Base-by-base conservation (phyloP, 2,797 vertebrate genomes). In the Hydrophis major region DNA sequence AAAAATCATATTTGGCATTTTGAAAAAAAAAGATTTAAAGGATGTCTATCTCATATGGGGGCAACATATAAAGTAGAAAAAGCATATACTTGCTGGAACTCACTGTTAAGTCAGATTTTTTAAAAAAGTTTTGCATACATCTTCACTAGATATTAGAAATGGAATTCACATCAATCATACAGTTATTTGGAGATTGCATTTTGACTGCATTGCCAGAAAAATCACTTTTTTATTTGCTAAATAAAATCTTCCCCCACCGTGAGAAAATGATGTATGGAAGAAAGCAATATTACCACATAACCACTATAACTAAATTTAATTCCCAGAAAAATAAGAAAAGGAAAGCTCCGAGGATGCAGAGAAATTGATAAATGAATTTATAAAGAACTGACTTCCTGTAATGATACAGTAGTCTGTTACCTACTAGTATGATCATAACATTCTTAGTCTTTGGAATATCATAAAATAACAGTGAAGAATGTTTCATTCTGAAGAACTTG, bases 291-390 rank as follows among this genome's bases (percentile, higher is more conserved):
- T 92, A 92, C 69, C 69, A 78, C 66, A 90, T 78, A 47, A 78
- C 37, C 8, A 53, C 57, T 90, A 89, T 57, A 92, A 93, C 50
- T 86, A 93, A 87, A 90, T 88, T 90, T 89, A 93, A 93, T 91
- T 89, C 47, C 61, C 90, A 90, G n/a, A 91, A 63, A 56, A 91
- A 90, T 74, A 91, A 56, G 47, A 87, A 89, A 32, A 42, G 55
- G 22, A 91, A 92, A 87, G 61, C 87, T 91, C 61, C 42, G 27
- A 89, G 87, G 88, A 92, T 42, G 60, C 6, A 87, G 87, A 87
- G 42, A 61, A 61, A 5, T 83, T 93, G 90, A 93, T 90, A 92
- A 90, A 92, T 78, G 86, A 83, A 94, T 90, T 86, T 91, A 92
- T 89, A 94, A 92, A 94, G 63, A 86, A 86, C 86, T 87, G 56